Conservation (phyloP, 1,140 invertebrate species). For the Mylabris phalerata region DNA sequence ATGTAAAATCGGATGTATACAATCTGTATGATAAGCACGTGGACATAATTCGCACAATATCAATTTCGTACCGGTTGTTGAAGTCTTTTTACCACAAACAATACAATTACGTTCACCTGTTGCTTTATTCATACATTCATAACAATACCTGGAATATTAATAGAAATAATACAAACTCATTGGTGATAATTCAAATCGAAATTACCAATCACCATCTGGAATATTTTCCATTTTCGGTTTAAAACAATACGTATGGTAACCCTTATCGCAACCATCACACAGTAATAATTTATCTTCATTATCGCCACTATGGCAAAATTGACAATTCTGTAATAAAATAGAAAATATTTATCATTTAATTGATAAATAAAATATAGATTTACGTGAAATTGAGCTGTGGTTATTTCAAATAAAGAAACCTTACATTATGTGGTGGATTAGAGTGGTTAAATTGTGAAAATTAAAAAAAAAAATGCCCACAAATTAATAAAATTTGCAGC, state of each 20-base stretch:
- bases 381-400: not conserved
- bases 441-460: not conserved
- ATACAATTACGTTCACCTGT: conserved; percentile 81
- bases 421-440: too few species aligned
- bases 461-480: not conserved
- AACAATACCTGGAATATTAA: conserved; percentile 68
- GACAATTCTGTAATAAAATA: conserved; percentile 77
- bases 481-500: not conserved
- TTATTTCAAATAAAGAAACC: not conserved
- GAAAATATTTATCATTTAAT: not conserved
- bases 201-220: conserved; percentile 92
- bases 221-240: conserved; percentile 94
- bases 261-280: conserved; percentile 96
- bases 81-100: conserved; percentile 74
- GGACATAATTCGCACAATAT: conserved; percentile 84
- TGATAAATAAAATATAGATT: not conserved
- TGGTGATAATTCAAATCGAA: not conserved
- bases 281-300: conserved; percentile 91
- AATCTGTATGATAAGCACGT: conserved; percentile 86
- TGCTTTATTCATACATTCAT: conserved; percentile 94
- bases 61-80: conserved; percentile 57
- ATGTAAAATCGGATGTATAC: conserved; percentile 77
- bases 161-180: too few species aligned
- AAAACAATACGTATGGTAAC: conserved; percentile 98
- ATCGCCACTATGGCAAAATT: conserved; percentile 92